A percentile compares a stretch with the other conserved stretches of the same genome.
phyloP scores from a whole-genome alignment of 2,113 vertebrate species.

The Oreocharis arfaki region DNA sequence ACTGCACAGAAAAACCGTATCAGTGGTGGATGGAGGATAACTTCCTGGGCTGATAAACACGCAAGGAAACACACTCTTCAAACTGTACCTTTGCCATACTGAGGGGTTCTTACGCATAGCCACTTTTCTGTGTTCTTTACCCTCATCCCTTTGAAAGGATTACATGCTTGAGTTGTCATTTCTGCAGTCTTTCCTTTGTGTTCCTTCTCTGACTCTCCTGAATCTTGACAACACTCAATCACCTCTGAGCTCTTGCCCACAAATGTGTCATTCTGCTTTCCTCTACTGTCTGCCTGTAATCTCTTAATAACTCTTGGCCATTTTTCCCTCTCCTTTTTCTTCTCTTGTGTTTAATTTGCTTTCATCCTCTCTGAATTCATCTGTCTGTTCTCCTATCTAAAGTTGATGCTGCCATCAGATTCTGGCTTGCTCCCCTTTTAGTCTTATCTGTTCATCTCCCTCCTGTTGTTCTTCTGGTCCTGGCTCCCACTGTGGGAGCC shows the following conservation, averaged over 20 bases:
- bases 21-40: not conserved
- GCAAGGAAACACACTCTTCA: not conserved
- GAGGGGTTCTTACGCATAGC: not conserved
- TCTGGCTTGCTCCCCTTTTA: not conserved
- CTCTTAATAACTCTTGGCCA: not conserved
- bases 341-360: not conserved
- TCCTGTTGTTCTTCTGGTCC: not conserved
- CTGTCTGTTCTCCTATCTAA: not conserved
- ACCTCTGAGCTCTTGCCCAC: not conserved
- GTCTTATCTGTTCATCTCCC: not conserved
- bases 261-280: not conserved
- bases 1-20: not conserved
- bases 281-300: not conserved
- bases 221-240: not conserved
- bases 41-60: not conserved
- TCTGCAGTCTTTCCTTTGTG: not conserved
- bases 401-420: not conserved
- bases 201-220: not conserved
- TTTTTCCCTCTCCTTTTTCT: not conserved
- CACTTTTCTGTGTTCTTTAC: not conserved
- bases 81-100: not conserved
- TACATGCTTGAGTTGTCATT: not conserved
- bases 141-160: not conserved
- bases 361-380: not conserved
- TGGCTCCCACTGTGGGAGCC: not conserved